phyloP scores from a whole-genome alignment of 1,140 invertebrate species.

The Papilio polyxenes region DNA sequence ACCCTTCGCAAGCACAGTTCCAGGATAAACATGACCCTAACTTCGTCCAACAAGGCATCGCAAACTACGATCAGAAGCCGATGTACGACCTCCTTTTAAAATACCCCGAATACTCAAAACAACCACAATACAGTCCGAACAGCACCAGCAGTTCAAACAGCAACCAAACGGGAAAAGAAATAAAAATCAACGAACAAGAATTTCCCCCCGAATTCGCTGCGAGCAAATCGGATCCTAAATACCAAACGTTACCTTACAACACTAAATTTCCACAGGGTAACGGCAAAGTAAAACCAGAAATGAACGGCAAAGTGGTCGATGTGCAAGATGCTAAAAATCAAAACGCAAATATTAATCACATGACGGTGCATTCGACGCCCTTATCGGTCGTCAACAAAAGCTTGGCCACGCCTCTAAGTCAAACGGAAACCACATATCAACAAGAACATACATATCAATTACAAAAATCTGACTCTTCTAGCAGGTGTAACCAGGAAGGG shows the following conservation, averaged over 20 bases:
- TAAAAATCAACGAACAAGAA: constrained; percentile 79
- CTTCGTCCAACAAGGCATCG: constrained; percentile 74
- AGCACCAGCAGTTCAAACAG: constrained; percentile 75
- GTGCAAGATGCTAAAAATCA: constrained; percentile 65
- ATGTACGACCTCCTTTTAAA: constrained; percentile 76
- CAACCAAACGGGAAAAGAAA: constrained; percentile 74
- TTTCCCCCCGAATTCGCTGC: constrained; percentile 79
- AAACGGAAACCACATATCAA: constrained; percentile 78
- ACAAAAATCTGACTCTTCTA: constrained; percentile 78
- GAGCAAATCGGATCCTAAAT: constrained; percentile 95
- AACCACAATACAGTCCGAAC: constrained; percentile 75
- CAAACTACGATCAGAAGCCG: constrained; percentile 76
- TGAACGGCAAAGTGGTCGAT: constrained; percentile 67
- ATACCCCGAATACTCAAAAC: constrained; percentile 72
- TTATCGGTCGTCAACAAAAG: constrained; percentile 85
- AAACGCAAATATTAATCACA: constrained; percentile 76
- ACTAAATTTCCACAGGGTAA: constrained; percentile 87
- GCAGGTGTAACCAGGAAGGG: constrained; percentile 78
- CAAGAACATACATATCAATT: constrained; percentile 78
- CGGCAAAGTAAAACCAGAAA: constrained; percentile 71
- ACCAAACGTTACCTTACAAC: constrained; percentile 95
- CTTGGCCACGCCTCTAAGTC: constrained; percentile 82
- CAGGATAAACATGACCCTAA: constrained; percentile 70
- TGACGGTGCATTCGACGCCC: constrained; percentile 86
- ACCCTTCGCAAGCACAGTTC: constrained; percentile 63